Percentiles rank a stretch among this genome's conserved stretches.
Evolutionary conservation across 2,113 vertebrate species (phyloP).

Genomic region (Hippocampus mohnikei): DNA sequence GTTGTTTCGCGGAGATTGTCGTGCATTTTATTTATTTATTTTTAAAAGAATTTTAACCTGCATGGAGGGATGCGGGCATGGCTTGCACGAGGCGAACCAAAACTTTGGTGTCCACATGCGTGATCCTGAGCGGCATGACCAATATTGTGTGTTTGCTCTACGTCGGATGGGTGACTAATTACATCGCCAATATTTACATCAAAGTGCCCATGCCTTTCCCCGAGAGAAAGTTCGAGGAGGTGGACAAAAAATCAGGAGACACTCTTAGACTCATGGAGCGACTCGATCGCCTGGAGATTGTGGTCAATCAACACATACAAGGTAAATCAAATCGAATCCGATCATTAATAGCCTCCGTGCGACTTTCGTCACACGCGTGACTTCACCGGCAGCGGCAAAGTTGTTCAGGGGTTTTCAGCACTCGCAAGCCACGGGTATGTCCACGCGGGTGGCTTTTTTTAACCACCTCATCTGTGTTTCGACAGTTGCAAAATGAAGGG

Average conservation of each 20-base stretch:
- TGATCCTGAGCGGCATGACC: conserved; percentile 97
- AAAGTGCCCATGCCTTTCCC: conserved; percentile 88
- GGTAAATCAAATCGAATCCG: conserved; percentile 68
- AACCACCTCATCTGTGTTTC: neutral
- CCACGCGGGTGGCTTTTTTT: neutral
- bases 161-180: conserved; percentile 98
- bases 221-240: conserved; percentile 87
- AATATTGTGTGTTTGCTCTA: conserved; percentile 96
- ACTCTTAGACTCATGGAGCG: conserved; percentile 93
- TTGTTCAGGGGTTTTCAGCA: neutral
- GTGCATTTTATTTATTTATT: neutral
- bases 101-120: conserved; percentile 99
- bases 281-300: conserved; percentile 92
- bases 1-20: neutral
- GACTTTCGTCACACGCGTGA: no score
- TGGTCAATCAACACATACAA: conserved; percentile 98
- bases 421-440: neutral
- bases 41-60: conserved; percentile 61
- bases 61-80: conserved; percentile 94
- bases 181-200: conserved; percentile 93
- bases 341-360: neutral
- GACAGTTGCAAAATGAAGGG: neutral
- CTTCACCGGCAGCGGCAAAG: neutral
- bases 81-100: conserved; percentile 98
- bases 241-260: conserved; percentile 90